Conservation (phyloP, 1,140 invertebrate species). For the Atta colombica region DNA sequence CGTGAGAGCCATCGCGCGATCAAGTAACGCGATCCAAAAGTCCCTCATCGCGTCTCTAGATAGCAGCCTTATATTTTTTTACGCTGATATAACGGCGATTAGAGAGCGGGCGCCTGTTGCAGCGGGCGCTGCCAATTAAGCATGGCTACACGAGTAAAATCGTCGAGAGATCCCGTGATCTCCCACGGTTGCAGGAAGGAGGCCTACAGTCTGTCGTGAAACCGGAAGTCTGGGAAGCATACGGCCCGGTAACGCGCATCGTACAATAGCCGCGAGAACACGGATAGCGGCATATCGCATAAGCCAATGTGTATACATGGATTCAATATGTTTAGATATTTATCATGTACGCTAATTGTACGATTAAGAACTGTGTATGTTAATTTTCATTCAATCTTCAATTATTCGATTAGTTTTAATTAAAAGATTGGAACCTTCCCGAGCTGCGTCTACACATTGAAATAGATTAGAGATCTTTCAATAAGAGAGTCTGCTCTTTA, state of each 20-base stretch:
- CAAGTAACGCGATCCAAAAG: slow-evolving; percentile 62
- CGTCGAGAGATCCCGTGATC: slow-evolving; percentile 67
- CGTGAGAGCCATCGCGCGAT: slow-evolving; percentile 74
- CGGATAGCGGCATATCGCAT: background rate
- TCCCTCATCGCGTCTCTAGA: slow-evolving; percentile 33
- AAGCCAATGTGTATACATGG: background rate
- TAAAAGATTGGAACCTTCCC: background rate
- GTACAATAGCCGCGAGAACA: slow-evolving; percentile 45
- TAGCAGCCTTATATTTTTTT: slow-evolving; percentile 60
- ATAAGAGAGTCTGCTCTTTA: no score
- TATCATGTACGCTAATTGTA: background rate
- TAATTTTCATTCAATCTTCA: background rate
- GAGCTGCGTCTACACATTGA: background rate
- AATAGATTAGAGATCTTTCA: background rate
- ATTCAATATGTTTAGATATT: slow-evolving; percentile 6
- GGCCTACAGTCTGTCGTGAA: slow-evolving; percentile 70
- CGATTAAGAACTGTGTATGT: background rate
- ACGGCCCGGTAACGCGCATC: slow-evolving; percentile 30
- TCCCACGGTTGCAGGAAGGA: slow-evolving; percentile 68
- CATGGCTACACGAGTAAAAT: slow-evolving; percentile 57
- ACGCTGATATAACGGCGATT: slow-evolving; percentile 74
- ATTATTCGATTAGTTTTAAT: background rate
- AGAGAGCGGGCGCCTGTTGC: slow-evolving; percentile 60
- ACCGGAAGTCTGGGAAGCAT: slow-evolving; percentile 69
- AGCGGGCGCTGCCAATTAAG: slow-evolving; percentile 72